Conservation (phyloP, 2,113 vertebrate genomes). For the Tetrax tetrax region DNA sequence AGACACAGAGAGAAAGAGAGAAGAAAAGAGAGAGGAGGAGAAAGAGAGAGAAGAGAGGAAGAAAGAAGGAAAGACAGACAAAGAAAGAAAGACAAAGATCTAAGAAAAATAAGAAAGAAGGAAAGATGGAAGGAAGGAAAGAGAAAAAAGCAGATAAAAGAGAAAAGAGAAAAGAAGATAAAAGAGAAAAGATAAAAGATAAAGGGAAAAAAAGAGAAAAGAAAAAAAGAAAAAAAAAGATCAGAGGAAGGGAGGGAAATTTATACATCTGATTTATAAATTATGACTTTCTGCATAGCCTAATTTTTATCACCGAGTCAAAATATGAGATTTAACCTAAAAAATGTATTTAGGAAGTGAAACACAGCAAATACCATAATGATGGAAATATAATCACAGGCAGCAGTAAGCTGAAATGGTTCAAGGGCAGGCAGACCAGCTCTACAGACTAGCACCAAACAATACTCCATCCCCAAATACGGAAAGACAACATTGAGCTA, state of each 20-base stretch:
- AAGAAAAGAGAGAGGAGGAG: background rate
- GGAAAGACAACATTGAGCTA: background rate
- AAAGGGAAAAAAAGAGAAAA: too few relatives aligned
- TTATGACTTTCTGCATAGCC: background rate
- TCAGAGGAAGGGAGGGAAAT: background rate
- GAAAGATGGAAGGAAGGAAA: background rate
- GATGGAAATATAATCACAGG: background rate
- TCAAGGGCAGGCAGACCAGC: background rate
- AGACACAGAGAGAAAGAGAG: background rate
- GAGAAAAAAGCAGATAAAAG: too few relatives aligned
- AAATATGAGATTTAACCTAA: background rate
- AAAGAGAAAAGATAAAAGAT: background rate
- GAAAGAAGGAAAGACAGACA: background rate
- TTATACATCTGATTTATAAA: background rate
- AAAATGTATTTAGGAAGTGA: background rate
- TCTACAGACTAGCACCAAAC: background rate
- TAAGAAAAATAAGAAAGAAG: accelerated
- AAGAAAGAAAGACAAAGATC: background rate
- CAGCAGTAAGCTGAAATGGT: background rate
- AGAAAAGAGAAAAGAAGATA: too few relatives aligned
- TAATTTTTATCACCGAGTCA: background rate
- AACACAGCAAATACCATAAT: background rate
- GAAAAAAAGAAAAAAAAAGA: accelerated
- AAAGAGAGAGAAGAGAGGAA: background rate
- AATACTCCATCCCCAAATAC: background rate